Conservation (phyloP, 2,113 vertebrate genomes). For the Gallinago paraguaiae region DNA sequence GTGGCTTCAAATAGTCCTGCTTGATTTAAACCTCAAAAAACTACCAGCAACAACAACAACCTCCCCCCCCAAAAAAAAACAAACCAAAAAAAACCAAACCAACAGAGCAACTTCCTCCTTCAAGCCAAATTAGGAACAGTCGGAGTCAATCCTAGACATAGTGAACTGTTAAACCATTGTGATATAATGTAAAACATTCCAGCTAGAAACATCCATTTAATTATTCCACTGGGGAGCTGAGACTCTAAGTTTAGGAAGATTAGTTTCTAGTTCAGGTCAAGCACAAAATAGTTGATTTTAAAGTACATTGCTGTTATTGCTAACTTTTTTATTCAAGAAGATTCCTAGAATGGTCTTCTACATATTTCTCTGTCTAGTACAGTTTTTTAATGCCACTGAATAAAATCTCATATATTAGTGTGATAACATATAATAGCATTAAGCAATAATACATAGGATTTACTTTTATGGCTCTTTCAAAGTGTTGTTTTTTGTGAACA, state of each 20-base stretch:
- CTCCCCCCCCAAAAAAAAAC: background rate
- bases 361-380: background rate
- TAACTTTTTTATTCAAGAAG: background rate
- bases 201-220: background rate
- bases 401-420: background rate
- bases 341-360: background rate
- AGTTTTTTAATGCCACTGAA: background rate
- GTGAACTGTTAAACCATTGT: background rate
- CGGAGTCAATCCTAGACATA: background rate
- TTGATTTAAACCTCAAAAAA: background rate
- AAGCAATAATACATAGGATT: background rate
- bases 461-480: background rate
- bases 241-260: background rate
- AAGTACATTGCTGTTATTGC: background rate
- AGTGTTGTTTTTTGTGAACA: background rate
- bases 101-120: background rate
- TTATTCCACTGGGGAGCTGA: background rate
- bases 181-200: background rate
- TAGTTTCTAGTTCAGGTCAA: background rate
- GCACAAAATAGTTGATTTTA: background rate
- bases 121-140: background rate
- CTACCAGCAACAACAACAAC: no score
- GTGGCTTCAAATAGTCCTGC: background rate
- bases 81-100: accelerated
- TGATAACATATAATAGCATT: background rate